Percentiles rank a stretch among this genome's conserved stretches.
phyloP scores from a whole-genome alignment of 2,888 invertebrate genomes.

The Elaeidobius kamerunicus region DNA sequence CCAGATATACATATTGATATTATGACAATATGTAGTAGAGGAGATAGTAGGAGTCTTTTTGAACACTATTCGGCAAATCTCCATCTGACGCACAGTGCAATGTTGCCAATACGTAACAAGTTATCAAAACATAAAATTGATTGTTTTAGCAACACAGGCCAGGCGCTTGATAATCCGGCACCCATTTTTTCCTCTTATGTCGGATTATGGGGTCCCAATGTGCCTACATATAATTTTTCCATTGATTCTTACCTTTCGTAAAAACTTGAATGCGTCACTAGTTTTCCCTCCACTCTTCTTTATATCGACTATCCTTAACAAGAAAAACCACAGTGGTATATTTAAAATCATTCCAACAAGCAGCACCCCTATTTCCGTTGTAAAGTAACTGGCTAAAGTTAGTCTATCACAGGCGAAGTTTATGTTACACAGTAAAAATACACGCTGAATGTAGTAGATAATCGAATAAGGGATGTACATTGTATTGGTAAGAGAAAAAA shows the following conservation, averaged over 20 bases:
- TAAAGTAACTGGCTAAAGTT: slow-evolving; percentile 65
- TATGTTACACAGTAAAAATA: slow-evolving; percentile 69
- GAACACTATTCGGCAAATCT: too few species aligned
- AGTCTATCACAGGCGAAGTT: slow-evolving; percentile 62
- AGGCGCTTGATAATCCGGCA: too few species aligned
- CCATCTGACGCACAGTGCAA: too few species aligned
- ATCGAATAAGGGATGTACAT: slow-evolving; percentile 82
- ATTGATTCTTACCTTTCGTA: slow-evolving; percentile 35
- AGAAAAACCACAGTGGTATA: slow-evolving; percentile 64
- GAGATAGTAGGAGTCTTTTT: too few species aligned
- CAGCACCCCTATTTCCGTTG: slow-evolving; percentile 67
- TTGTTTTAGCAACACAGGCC: too few species aligned
- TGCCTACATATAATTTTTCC: too few species aligned
- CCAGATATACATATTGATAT: too few species aligned
- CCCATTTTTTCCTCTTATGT: background rate
- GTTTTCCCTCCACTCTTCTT: slow-evolving; percentile 63
- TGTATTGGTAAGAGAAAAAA: slow-evolving; percentile 72
- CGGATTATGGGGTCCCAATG: too few species aligned
- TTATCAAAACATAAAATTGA: too few species aligned
- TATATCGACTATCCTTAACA: slow-evolving; percentile 63
- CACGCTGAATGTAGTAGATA: slow-evolving; percentile 77
- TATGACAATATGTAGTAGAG: too few species aligned
- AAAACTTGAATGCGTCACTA: slow-evolving; percentile 53
- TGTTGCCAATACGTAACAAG: too few species aligned
- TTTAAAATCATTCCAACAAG: slow-evolving; percentile 64